Conservation (phyloP, 2,888 invertebrate species). For the Lypha dubia region DNA sequence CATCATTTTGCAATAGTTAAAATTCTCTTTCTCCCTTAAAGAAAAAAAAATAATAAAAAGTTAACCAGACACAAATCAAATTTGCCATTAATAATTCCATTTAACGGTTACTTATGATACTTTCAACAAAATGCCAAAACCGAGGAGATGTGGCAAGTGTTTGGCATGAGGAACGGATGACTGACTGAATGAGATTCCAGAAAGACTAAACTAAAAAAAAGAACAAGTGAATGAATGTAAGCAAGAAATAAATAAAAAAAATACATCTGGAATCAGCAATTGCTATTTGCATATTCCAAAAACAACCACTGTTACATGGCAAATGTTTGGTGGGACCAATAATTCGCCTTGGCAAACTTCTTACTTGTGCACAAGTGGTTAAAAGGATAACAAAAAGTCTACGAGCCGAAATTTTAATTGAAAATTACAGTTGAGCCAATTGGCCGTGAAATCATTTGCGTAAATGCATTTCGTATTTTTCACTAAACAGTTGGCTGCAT, state of each 20-base stretch:
- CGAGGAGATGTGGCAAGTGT: background rate
- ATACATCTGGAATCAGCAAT: constrained; percentile 36
- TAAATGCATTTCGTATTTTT: background rate
- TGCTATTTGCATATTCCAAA: constrained; percentile 50
- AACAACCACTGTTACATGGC: background rate
- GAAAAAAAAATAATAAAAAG: too few species aligned
- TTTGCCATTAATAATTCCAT: constrained; percentile 70
- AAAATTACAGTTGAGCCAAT: background rate
- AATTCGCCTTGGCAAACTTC: background rate
- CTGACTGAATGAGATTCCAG: constrained; percentile 21
- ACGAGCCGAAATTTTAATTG: background rate
- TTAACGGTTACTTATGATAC: constrained; percentile 69
- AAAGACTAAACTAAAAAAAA: background rate
- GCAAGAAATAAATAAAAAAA: background rate
- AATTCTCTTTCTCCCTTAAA: constrained; percentile 6
- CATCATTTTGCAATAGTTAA: constrained; percentile 22
- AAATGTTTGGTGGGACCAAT: background rate
- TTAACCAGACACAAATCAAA: constrained; percentile 69
- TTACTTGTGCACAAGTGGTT: too few species aligned
- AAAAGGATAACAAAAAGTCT: too few species aligned
- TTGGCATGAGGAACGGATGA: constrained; percentile 13
- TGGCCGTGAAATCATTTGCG: background rate
- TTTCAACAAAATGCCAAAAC: constrained; percentile 36
- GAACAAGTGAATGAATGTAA: constrained; percentile 19
- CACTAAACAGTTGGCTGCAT: constrained; percentile 20